These are phyloP conservation scores for Bubo blakistoni DNA, from an alignment of 2,113 vertebrate species.

Conservation along the genomic window DNA sequence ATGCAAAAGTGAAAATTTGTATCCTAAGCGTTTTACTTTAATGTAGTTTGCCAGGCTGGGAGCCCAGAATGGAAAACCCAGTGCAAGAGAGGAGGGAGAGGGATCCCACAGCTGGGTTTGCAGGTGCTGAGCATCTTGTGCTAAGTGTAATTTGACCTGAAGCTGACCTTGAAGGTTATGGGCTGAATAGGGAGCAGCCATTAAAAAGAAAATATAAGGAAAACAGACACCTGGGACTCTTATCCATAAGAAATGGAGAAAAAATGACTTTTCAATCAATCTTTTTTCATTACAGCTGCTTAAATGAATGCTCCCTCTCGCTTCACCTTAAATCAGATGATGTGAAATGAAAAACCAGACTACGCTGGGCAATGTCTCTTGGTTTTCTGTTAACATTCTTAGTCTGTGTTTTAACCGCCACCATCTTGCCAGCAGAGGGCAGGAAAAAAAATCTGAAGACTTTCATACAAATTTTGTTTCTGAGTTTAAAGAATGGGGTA, in stretches of 20 bases:
- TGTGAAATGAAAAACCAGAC: slow-evolving; percentile 3
- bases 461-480: neutral
- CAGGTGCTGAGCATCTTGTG: neutral
- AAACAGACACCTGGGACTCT: slow-evolving; percentile 15
- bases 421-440: neutral
- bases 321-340: slow-evolving; percentile 11
- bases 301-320: slow-evolving; percentile 13
- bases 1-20: neutral
- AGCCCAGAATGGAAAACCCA: neutral
- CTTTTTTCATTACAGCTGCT: slow-evolving; percentile 20
- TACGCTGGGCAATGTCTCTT: neutral
- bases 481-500: neutral
- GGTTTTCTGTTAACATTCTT: neutral
- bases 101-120: neutral
- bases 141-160: neutral
- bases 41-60: neutral
- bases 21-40: neutral
- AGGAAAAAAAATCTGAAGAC: neutral
- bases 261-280: slow-evolving; percentile 39
- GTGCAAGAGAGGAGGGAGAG: neutral
- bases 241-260: neutral
- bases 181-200: neutral
- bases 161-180: neutral
- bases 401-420: neutral
- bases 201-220: slow-evolving; percentile 13